phyloP scores from a whole-genome alignment of 2,797 vertebrate genomes.

The Sternarchorhynchus goeldii region DNA sequence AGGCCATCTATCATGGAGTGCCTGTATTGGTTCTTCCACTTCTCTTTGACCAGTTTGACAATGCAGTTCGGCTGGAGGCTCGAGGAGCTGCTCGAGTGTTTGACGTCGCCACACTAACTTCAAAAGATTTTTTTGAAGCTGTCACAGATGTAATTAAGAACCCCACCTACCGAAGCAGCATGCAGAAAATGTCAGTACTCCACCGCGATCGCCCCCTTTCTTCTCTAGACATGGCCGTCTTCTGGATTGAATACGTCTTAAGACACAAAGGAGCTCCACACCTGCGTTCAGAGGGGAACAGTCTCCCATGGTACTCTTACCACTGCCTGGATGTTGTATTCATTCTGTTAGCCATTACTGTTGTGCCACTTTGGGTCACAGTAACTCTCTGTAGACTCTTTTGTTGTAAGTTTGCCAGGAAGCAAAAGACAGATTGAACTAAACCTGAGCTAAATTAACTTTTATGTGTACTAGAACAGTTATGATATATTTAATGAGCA shows the following conservation, averaged over 20 bases:
- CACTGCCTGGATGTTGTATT: slow-evolving; percentile 47
- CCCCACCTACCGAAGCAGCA: slow-evolving; percentile 43
- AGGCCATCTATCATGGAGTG: slow-evolving; percentile 59
- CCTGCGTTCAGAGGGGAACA: slow-evolving; percentile 35
- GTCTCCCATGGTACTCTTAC: slow-evolving; percentile 54
- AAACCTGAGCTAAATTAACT: neutral
- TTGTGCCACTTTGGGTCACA: neutral
- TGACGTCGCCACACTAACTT: slow-evolving; percentile 40
- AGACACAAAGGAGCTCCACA: slow-evolving; percentile 56
- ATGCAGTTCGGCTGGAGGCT: slow-evolving; percentile 53
- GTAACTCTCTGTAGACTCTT: slow-evolving; percentile 24
- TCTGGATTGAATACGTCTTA: slow-evolving; percentile 58
- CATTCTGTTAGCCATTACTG: slow-evolving; percentile 25
- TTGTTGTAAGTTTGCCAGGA: slow-evolving; percentile 25
- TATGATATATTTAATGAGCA: neutral
- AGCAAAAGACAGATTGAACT: slow-evolving; percentile 44
- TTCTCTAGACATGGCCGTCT: slow-evolving; percentile 51
- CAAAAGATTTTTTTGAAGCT: slow-evolving; percentile 40
- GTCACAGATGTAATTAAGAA: slow-evolving; percentile 47
- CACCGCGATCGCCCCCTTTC: slow-evolving; percentile 49
- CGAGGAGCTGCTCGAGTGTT: slow-evolving; percentile 52
- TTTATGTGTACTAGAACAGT: neutral
- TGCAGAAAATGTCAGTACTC: slow-evolving; percentile 48
- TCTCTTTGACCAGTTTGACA: slow-evolving; percentile 60
- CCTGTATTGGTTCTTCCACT: slow-evolving; percentile 56